Evolutionary conservation across 2,797 vertebrate genomes (phyloP).

Genomic region (Acanthurus lineatus): DNA sequence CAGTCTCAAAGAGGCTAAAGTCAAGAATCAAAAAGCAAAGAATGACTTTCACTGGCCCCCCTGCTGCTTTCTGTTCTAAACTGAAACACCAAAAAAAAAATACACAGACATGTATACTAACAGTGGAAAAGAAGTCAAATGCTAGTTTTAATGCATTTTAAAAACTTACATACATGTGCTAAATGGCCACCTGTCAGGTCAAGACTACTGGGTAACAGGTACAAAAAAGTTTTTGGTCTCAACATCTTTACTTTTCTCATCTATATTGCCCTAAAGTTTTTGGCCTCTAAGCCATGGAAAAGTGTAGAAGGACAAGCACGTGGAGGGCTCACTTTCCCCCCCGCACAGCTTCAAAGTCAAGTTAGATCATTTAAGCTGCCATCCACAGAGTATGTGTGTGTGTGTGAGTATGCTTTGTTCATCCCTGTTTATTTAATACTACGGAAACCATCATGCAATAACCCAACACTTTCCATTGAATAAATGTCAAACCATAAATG

Average conservation of each 20-base stretch:
- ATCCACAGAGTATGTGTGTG: constrained; percentile 1
- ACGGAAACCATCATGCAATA: constrained; percentile 13
- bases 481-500: constrained; percentile 42
- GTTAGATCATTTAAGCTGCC: constrained; percentile 28
- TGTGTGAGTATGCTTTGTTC: constrained; percentile 18
- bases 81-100: too few relatives aligned
- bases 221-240: background rate
- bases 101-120: too few relatives aligned
- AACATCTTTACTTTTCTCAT: too few relatives aligned
- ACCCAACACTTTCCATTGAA: constrained; percentile 28
- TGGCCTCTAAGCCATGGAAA: constrained; percentile 44
- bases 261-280: too few relatives aligned
- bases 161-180: too few relatives aligned
- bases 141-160: too few relatives aligned
- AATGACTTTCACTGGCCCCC: too few relatives aligned
- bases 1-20: too few relatives aligned
- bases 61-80: too few relatives aligned
- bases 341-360: constrained; percentile 47
- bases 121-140: too few relatives aligned
- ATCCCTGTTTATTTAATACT: constrained; percentile 22
- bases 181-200: background rate
- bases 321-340: constrained; percentile 32
- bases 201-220: background rate
- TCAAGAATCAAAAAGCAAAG: too few relatives aligned
- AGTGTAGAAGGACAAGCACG: constrained; percentile 49